Evolutionary conservation across 2,888 invertebrate species (phyloP).

Genomic region (Tenthredo mesomela): DNA sequence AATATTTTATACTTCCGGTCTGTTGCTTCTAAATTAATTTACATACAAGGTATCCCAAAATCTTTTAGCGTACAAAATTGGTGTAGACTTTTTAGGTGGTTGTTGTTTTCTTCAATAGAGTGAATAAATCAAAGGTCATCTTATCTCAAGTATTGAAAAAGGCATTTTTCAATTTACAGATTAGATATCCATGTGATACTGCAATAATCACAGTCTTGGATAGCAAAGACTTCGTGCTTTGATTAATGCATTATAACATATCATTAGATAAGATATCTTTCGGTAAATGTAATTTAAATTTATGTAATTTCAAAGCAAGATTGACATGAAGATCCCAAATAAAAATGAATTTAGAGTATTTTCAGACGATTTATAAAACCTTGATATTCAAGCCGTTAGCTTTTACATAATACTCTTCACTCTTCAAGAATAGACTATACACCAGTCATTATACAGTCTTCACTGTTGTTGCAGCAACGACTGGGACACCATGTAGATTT

Average conservation of each 20-base stretch:
- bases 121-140: background rate
- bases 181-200: background rate
- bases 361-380: background rate
- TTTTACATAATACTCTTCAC: background rate
- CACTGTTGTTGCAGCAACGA: slow-evolving; percentile 37
- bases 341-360: background rate
- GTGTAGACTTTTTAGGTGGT: background rate
- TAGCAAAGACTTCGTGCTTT: slow-evolving; percentile 26
- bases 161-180: background rate
- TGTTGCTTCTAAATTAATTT: slow-evolving; percentile 46
- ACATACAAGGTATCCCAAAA: slow-evolving; percentile 50
- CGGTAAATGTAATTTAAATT: background rate
- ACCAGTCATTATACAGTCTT: slow-evolving; percentile 25
- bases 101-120: background rate
- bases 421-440: background rate
- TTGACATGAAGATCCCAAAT: background rate
- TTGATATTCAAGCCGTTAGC: background rate
- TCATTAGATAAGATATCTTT: background rate
- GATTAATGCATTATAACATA: slow-evolving; percentile 14
- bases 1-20: slow-evolving; percentile 3
- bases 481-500: slow-evolving; percentile 42
- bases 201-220: slow-evolving; percentile 30
- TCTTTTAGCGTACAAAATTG: slow-evolving; percentile 23
- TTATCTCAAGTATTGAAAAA: background rate
- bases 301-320: background rate